These are phyloP conservation scores for Myotis myotis DNA, from an alignment of 2,797 vertebrate species.

Conservation along the genomic window DNA sequence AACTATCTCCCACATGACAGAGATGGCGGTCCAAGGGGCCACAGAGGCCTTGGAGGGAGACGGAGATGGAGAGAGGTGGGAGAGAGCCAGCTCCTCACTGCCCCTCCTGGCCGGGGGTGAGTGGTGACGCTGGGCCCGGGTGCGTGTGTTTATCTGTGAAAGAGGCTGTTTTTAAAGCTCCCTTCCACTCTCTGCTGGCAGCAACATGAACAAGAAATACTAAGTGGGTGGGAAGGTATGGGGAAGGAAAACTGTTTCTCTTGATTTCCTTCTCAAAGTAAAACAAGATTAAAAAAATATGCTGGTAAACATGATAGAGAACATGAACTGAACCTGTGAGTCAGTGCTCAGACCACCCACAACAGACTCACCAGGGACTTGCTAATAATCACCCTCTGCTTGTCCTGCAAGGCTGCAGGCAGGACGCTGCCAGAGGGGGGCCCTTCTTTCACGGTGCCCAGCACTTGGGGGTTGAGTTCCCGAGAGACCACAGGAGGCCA, in stretches of 20 bases:
- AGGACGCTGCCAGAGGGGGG: not conserved
- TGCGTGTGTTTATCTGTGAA: not conserved
- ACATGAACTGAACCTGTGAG: not conserved
- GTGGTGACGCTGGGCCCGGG: not conserved
- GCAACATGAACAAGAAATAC: not conserved
- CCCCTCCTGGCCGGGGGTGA: not conserved
- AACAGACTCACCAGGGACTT: not conserved
- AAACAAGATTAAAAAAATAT: conserved; percentile 6
- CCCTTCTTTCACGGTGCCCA: not conserved
- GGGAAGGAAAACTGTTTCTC: conserved; percentile 2
- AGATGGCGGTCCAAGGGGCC: not conserved
- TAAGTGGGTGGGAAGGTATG: not conserved
- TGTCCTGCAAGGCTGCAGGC: not conserved
- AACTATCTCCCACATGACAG: not conserved
- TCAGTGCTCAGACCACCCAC: not conserved
- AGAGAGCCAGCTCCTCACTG: not conserved
- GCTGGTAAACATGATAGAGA: not conserved
- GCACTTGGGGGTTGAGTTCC: not conserved
- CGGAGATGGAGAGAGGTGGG: not conserved
- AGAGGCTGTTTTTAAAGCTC: not conserved
- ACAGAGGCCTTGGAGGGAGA: not conserved
- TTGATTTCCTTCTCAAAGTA: conserved; percentile 48
- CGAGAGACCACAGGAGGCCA: not conserved
- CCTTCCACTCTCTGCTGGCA: not conserved
- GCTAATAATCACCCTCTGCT: not conserved